These are phyloP conservation scores for Chorisops tibialis DNA, from an alignment of 2,888 invertebrate species.

Conservation along the genomic window DNA sequence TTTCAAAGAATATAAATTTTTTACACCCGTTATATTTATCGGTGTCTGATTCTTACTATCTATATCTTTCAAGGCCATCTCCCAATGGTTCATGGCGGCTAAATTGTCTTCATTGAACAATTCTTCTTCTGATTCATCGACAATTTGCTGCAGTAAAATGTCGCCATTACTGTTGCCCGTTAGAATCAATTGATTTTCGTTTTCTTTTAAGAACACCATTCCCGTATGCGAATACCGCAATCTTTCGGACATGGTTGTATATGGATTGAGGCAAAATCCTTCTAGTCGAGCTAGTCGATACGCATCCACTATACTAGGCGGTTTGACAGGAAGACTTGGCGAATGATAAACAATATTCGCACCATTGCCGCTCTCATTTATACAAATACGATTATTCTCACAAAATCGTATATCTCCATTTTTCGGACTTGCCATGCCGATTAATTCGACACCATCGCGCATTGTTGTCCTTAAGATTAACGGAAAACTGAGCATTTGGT, in stretches of 20 bases:
- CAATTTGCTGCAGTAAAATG: conserved; percentile 33
- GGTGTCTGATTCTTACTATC: not conserved
- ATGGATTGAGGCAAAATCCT: conserved; percentile 39
- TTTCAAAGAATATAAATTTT: conserved; percentile 36
- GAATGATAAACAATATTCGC: conserved; percentile 36
- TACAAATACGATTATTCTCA: conserved; percentile 36
- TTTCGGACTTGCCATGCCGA: conserved; percentile 40
- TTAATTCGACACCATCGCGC: conserved; percentile 39
- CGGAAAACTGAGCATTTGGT: conserved; percentile 44
- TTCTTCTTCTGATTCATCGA: conserved; percentile 9
- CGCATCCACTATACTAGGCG: conserved; percentile 40
- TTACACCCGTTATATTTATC: conserved; percentile 19
- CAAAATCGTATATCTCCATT: conserved; percentile 43
- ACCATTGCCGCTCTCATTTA: conserved; percentile 8
- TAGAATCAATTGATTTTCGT: conserved; percentile 36
- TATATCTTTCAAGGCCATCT: not conserved
- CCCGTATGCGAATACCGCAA: conserved; percentile 43
- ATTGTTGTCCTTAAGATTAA: conserved; percentile 40
- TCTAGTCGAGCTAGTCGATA: conserved; percentile 36
- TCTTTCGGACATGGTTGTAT: conserved; percentile 40
- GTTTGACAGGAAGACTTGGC: conserved; percentile 41
- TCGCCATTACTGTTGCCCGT: conserved; percentile 46
- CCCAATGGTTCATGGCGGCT: conserved; percentile 16
- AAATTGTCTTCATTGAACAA: not conserved
- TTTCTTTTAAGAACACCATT: conserved; percentile 38